Conservation (phyloP, 1,140 invertebrate genomes). For the Trypoxylus dichotomus region DNA sequence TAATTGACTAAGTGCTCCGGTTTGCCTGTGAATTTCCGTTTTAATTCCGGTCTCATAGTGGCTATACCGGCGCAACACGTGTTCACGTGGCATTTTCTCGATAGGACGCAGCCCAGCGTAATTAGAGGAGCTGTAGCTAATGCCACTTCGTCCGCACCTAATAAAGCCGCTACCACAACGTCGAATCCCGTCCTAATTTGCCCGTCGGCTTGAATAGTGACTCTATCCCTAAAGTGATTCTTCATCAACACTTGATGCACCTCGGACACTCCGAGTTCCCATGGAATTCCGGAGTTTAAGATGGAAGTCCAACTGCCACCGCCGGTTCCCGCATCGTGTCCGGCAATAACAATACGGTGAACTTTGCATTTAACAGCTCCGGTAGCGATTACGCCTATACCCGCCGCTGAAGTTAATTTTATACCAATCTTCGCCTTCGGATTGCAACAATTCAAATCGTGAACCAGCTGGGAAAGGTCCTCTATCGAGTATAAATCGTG, state of each 20-base stretch:
- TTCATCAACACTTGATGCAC: slow-evolving; percentile 95
- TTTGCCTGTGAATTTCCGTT: slow-evolving; percentile 96
- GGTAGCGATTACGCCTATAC: slow-evolving; percentile 95
- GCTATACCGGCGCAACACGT: slow-evolving; percentile 98
- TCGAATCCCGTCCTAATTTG: slow-evolving; percentile 94
- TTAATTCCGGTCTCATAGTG: slow-evolving; percentile 91
- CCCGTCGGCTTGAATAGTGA: slow-evolving; percentile 93
- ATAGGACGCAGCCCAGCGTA: slow-evolving; percentile 97
- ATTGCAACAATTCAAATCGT: slow-evolving; percentile 97
- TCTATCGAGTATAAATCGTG: slow-evolving; percentile 99
- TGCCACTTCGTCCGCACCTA: slow-evolving; percentile 99
- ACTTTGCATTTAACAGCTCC: slow-evolving; percentile 98
- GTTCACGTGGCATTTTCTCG: slow-evolving; percentile 99
- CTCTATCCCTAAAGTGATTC: slow-evolving; percentile 93
- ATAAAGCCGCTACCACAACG: slow-evolving; percentile 89
- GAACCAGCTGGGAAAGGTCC: slow-evolving; percentile 96
- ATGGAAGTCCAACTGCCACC: slow-evolving; percentile 96
- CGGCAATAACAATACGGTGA: slow-evolving; percentile 97
- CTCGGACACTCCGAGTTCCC: slow-evolving; percentile 96
- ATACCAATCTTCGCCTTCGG: slow-evolving; percentile 93
- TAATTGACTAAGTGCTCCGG: slow-evolving; percentile 98
- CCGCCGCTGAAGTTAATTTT: slow-evolving; percentile 93
- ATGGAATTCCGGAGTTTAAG: slow-evolving; percentile 93
- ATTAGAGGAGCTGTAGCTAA: slow-evolving; percentile 97
- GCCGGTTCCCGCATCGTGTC: slow-evolving; percentile 97